Base-by-base conservation (phyloP, 2,113 vertebrate genomes). In the Oceanodroma tethys region DNA sequence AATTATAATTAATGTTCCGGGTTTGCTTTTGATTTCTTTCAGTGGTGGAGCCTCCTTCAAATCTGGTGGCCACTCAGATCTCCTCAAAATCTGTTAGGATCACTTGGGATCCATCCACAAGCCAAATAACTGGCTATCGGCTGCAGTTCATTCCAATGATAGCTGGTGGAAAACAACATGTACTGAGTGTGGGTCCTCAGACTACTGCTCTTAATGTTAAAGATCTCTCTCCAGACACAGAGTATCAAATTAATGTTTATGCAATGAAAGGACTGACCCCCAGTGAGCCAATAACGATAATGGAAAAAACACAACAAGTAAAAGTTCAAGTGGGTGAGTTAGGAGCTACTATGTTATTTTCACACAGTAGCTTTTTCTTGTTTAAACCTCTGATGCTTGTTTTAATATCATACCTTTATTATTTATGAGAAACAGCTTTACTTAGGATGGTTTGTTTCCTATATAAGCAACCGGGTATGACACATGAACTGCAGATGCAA, bases 241-340 rank as follows among this genome's bases (percentile, higher is more conserved):
- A 99, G 67, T 99, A 99, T 90, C 98, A 99, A 96, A 98, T 99
- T 86, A 99, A 97, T 38, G 93, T 99, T 82, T 99, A 98, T 43
- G 99, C 99, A 58, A 98, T 99, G 98, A 99, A 98, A 90, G 99
- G 99, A 52, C 95, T 99, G 92, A 98, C 97, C 22, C 97, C 99
- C 86, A 99, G 99, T 68, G 99, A 99, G 68, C 98, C 99, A 6
- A 27, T 99, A 94, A 96, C 84, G 0, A 87, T 97, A 86, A 98
- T 99, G 98, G 98, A 99, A 96, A 99, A 99, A 98, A 99, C 99
- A 5, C 97, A 99, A 72, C 98, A 99, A 29, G 92, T 99, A 22
- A 99, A 98, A 97, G 98, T 99, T 56, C 99, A 99, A 97, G 88
- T 99, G 87, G 99, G 99, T 99, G 89, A 99, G 99, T 98, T 62